Conservation (phyloP, 2,888 invertebrate genomes). For the Mystacides longicornis region DNA sequence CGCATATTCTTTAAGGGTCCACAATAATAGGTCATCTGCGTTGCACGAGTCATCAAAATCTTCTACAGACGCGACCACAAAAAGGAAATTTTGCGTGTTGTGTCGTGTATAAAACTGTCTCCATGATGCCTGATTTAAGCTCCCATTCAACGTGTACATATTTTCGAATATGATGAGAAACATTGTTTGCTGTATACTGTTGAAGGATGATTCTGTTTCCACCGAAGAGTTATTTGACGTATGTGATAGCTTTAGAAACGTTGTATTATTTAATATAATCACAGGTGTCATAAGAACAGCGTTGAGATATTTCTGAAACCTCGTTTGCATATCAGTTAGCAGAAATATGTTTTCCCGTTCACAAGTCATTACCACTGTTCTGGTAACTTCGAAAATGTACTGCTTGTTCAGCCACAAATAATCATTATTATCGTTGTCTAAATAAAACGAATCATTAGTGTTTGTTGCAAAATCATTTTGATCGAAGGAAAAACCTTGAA, state of each 20-base stretch:
- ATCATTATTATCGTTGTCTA: too few relatives aligned
- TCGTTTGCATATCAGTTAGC: neutral
- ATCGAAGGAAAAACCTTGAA: too few relatives aligned
- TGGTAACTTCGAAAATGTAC: neutral
- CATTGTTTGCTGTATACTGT: conserved; percentile 3
- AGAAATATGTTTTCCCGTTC: too few relatives aligned
- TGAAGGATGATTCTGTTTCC: too few relatives aligned
- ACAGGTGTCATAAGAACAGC: neutral
- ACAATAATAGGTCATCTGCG: neutral
- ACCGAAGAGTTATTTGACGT: too few relatives aligned
- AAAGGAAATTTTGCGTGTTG: neutral
- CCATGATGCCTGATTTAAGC: neutral
- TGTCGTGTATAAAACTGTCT: neutral
- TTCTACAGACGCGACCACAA: neutral
- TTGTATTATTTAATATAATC: neutral
- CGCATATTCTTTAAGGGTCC: neutral
- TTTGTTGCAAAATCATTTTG: too few relatives aligned
- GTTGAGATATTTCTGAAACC: neutral
- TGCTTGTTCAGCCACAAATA: neutral
- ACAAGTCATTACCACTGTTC: neutral
- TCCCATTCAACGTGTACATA: conserved; percentile 5
- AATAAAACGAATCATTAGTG: too few relatives aligned
- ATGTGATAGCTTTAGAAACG: neutral
- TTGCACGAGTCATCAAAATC: neutral
- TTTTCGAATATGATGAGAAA: conserved; percentile 14